Conservation (phyloP, 2,797 vertebrate genomes). For the Sebastes trivittatus region DNA sequence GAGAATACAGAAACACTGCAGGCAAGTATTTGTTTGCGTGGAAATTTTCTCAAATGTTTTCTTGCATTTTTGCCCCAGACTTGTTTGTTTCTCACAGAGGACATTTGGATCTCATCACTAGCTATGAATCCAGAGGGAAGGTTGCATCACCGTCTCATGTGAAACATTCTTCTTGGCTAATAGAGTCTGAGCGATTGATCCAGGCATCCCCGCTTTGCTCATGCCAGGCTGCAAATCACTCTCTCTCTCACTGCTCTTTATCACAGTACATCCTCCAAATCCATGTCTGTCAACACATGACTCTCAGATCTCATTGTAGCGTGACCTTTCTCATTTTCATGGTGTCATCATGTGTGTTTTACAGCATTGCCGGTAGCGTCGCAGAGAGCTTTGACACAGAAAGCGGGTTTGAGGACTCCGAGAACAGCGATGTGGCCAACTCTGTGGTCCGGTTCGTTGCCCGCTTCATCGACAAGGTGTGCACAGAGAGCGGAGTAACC, state of each 20-base stretch:
- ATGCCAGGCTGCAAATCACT: slow-evolving; percentile 35
- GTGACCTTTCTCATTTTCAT: slow-evolving; percentile 28
- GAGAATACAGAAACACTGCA: slow-evolving; percentile 11
- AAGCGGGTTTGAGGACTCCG: slow-evolving; percentile 97
- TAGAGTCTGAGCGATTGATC: slow-evolving; percentile 30
- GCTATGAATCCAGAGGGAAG: slow-evolving; percentile 46
- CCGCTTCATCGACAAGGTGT: slow-evolving; percentile 98
- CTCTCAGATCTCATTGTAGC: background rate
- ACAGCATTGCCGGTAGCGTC: slow-evolving; percentile 96
- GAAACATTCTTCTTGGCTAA: slow-evolving; percentile 43
- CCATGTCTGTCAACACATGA: slow-evolving; percentile 24
- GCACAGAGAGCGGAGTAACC: slow-evolving; percentile 97
- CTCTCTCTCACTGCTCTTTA: slow-evolving; percentile 27
- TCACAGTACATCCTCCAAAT: slow-evolving; percentile 25
- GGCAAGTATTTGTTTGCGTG: slow-evolving; percentile 56
- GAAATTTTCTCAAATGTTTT: slow-evolving; percentile 30
- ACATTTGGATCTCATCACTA: slow-evolving; percentile 68
- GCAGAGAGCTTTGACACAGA: slow-evolving; percentile 98
- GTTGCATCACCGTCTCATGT: slow-evolving; percentile 66
- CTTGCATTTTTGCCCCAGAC: slow-evolving; percentile 38
- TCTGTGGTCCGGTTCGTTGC: slow-evolving; percentile 93
- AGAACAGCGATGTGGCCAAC: slow-evolving; percentile 93
- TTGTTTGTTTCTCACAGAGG: slow-evolving; percentile 58
- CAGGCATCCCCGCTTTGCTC: slow-evolving; percentile 22
- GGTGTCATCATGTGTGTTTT: slow-evolving; percentile 33